A percentile compares a stretch with the other conserved stretches of the same genome.
phyloP scores from a whole-genome alignment of 2,113 vertebrate species.

The Platycercus adscitus region DNA sequence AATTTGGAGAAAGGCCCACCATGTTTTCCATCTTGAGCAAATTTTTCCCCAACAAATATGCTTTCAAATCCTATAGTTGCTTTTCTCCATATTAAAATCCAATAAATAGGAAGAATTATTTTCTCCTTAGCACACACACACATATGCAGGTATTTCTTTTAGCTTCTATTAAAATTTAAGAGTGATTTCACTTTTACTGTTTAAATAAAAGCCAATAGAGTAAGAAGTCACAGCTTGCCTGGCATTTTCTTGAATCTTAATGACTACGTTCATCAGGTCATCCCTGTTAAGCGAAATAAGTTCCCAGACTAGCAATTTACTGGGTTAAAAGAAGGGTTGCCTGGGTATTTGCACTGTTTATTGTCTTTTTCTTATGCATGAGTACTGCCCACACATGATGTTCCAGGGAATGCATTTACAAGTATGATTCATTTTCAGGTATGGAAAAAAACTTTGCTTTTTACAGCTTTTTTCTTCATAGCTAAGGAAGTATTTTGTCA shows the following conservation, averaged over 20 bases:
- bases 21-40: conserved; percentile 43
- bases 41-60: conserved; percentile 33
- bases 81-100: not conserved
- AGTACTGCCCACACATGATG: not conserved
- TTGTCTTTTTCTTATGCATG: not conserved
- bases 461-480: not conserved
- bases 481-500: conserved; percentile 22
- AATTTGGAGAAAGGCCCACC: conserved; percentile 54
- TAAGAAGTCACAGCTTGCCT: not conserved
- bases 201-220: not conserved
- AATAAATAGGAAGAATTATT: not conserved
- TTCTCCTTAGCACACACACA: not conserved
- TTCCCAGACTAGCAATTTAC: conserved; percentile 34
- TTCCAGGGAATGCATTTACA: not conserved
- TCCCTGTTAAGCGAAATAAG: not conserved
- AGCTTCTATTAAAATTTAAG: not conserved
- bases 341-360: not conserved
- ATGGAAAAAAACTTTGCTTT: not conserved
- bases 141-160: not conserved
- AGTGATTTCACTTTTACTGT: conserved; percentile 11
- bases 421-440: conserved; percentile 7
- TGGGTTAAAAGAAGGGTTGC: not conserved
- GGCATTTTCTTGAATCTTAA: not conserved
- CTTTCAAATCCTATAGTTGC: conserved; percentile 34
- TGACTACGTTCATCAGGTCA: not conserved